Evolutionary conservation across 2,888 invertebrate species (phyloP).

Genomic region (Trissonchulus latispiculum): DNA sequence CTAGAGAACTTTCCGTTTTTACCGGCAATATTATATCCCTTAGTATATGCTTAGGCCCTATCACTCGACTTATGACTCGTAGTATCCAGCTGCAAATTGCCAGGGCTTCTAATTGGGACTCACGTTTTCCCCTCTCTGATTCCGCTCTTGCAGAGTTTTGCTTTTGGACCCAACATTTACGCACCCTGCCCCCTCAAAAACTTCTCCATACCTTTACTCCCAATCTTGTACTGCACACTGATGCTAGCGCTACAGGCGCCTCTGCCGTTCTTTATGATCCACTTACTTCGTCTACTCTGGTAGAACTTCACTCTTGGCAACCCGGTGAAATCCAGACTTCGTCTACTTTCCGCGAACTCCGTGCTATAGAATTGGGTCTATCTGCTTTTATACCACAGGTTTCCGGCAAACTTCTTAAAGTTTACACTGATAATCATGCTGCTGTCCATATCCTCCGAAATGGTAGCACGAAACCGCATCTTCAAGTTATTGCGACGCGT

Average conservation of each 20-base stretch:
- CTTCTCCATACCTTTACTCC: not conserved
- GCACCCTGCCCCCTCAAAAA: not conserved
- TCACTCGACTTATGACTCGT: not conserved
- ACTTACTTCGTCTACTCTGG: not conserved
- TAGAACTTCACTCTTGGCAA: not conserved
- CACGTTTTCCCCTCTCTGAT: not conserved
- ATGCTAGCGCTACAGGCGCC: not conserved
- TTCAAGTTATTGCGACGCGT: not conserved
- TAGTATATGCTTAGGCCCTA: not conserved
- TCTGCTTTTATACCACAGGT: not conserved
- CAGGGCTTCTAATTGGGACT: not conserved
- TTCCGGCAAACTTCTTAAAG: not conserved
- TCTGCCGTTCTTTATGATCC: not conserved
- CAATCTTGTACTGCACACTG: not conserved
- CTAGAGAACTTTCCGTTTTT: not conserved
- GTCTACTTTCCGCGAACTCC: not conserved
- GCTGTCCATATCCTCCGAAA: not conserved
- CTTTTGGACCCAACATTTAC: not conserved
- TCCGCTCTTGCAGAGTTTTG: not conserved
- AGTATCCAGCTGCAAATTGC: not conserved
- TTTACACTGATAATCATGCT: not conserved
- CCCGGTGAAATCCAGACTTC: not conserved
- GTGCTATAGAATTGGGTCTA: not conserved
- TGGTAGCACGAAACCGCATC: not conserved
- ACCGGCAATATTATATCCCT: not conserved